Evolutionary conservation across 2,888 invertebrate genomes (phyloP).

Genomic region (Thecocarcelia acutangulata): DNA sequence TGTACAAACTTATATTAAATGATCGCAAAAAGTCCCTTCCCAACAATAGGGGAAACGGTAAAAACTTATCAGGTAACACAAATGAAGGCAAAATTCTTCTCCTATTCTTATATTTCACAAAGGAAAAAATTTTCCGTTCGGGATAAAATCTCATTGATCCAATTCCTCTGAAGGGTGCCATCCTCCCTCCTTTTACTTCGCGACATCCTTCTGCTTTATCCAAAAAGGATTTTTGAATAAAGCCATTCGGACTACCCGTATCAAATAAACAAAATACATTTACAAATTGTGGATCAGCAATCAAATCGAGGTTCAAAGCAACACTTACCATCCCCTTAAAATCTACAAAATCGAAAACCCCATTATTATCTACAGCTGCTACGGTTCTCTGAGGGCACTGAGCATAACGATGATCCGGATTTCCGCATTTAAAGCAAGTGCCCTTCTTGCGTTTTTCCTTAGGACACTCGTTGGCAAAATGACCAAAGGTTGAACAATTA

Average conservation of each 20-base stretch:
- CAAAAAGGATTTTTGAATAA: too few relatives aligned
- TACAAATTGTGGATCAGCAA: too few relatives aligned
- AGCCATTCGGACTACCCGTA: too few relatives aligned
- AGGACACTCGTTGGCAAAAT: too few relatives aligned
- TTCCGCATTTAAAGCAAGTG: too few relatives aligned
- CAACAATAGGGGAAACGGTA: not conserved
- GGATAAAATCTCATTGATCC: not conserved
- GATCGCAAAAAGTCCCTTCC: not conserved
- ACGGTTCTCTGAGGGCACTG: not conserved
- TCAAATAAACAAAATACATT: too few relatives aligned
- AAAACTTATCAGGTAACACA: not conserved
- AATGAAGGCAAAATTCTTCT: not conserved
- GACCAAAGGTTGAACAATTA: too few relatives aligned
- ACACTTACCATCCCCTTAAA: not conserved
- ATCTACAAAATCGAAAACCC: not conserved
- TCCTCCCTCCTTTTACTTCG: too few relatives aligned
- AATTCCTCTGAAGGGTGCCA: not conserved
- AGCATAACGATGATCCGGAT: not conserved
- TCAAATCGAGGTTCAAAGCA: not conserved
- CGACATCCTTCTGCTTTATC: constrained; percentile 2
- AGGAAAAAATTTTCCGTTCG: not conserved
- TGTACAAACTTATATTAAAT: too few relatives aligned
- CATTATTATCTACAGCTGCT: too few relatives aligned
- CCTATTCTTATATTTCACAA: not conserved
- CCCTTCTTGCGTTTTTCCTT: too few relatives aligned